These are phyloP conservation scores for Ochropleura plecta DNA, from an alignment of 2,888 invertebrate genomes.

Conservation along the genomic window DNA sequence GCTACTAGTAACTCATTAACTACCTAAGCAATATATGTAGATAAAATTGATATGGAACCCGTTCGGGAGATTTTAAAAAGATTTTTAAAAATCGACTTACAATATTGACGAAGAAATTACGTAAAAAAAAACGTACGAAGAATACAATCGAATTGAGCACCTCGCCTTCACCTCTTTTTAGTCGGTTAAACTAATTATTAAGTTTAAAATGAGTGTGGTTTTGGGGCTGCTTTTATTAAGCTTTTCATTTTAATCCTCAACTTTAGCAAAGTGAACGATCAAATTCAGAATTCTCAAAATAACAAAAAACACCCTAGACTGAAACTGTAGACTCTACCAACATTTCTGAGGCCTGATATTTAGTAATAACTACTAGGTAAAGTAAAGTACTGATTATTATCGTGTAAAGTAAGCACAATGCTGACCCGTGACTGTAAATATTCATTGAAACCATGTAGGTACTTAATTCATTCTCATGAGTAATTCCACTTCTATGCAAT, in stretches of 20 bases:
- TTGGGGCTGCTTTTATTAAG: neutral
- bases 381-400: neutral
- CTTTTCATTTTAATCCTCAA: neutral
- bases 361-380: neutral
- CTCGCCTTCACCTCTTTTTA: no score
- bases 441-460: constrained; percentile 4
- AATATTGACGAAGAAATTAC: no score
- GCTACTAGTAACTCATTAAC: no score
- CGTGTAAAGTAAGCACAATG: neutral
- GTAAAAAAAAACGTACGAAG: no score
- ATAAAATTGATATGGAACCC: no score
- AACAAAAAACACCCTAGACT: neutral
- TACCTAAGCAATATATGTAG: no score
- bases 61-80: no score
- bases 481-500: constrained; percentile 41
- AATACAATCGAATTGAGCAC: no score
- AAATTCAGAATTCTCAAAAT: neutral
- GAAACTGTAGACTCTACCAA: neutral
- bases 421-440: constrained; percentile 14
- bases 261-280: no score
- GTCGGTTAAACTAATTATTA: neutral
- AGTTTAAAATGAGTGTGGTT: no score
- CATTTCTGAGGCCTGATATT: neutral
- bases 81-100: no score
- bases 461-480: constrained; percentile 33